Conservation (phyloP, 2,113 vertebrate genomes). For the Rhinopithecus roxellana region DNA sequence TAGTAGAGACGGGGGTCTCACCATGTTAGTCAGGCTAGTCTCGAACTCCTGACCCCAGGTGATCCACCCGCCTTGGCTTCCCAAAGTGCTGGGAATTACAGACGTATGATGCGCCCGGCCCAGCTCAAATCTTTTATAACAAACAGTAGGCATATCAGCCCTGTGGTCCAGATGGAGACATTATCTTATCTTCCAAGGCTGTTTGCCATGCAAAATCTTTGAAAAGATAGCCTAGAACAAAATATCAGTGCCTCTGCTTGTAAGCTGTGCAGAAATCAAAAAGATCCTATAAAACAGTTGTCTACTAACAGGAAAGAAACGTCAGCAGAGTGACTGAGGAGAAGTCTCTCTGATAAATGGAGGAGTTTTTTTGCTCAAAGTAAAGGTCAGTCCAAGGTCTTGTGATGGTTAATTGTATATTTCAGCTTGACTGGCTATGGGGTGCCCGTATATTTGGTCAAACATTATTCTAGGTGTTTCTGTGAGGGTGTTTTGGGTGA, state of each 20-base stretch:
- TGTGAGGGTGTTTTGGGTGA: not conserved
- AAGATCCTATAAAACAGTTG: not conserved
- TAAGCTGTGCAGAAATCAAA: not conserved
- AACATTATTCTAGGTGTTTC: not conserved
- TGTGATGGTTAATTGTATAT: not conserved
- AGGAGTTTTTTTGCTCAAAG: not conserved
- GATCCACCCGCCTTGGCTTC: too few species aligned
- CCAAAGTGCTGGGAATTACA: too few species aligned
- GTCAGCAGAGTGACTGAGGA: not conserved
- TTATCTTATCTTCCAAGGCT: not conserved
- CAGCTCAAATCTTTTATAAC: not conserved
- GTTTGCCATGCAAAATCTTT: not conserved
- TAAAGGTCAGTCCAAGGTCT: not conserved
- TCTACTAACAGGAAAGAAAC: not conserved
- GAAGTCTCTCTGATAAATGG: not conserved
- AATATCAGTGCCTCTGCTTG: not conserved
- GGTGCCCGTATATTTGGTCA: not conserved
- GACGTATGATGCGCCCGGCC: fast-evolving
- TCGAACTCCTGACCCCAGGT: too few species aligned
- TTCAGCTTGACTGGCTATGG: not conserved
- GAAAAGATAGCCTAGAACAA: not conserved
- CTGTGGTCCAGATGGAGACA: not conserved
- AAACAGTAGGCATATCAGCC: not conserved
- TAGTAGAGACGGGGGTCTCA: too few species aligned
- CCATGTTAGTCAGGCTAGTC: too few species aligned